phyloP scores from a whole-genome alignment of 2,888 invertebrate species.

The Griposia aprilina region DNA sequence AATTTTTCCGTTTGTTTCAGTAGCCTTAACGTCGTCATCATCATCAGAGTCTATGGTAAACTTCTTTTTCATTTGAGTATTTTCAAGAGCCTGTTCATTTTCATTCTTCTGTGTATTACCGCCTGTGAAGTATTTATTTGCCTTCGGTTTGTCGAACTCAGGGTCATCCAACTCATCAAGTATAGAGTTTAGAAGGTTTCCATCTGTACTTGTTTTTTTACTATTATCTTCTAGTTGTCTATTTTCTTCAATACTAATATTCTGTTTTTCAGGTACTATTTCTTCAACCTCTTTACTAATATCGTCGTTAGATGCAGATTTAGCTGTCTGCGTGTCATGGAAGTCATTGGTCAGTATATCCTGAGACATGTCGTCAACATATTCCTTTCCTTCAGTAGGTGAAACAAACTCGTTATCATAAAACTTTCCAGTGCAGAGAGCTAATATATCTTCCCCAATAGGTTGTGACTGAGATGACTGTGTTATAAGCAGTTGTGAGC shows the following conservation, averaged over 20 bases:
- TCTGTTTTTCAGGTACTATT: conserved; percentile 13
- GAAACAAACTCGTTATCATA: conserved; percentile 85
- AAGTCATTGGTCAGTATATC: conserved; percentile 53
- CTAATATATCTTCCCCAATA: conserved; percentile 88
- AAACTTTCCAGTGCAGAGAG: conserved; percentile 91
- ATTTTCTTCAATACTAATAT: conserved; percentile 1
- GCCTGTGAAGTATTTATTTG: conserved; percentile 79
- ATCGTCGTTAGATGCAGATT: conserved; percentile 30
- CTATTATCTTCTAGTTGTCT: conserved; percentile 1
- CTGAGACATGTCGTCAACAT: conserved; percentile 58
- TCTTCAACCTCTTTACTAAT: conserved; percentile 16
- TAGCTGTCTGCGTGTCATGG: conserved; percentile 46
- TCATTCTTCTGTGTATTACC: conserved; percentile 61
- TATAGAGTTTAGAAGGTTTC: conserved; percentile 78
- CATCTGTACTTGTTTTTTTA: conserved; percentile 49
- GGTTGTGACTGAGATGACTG: conserved; percentile 79
- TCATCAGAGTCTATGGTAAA: conserved; percentile 85
- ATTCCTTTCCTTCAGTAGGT: conserved; percentile 63
- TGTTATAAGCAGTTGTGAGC: conserved; percentile 80
- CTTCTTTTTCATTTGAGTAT: conserved; percentile 78
- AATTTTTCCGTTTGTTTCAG: conserved; percentile 61
- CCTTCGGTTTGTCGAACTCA: conserved; percentile 76
- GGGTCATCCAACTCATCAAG: conserved; percentile 84
- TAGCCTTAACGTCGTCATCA: conserved; percentile 77
- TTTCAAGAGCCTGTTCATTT: conserved; percentile 51